Percentiles rank a stretch among this genome's conserved stretches.
Evolutionary conservation across 2,888 invertebrate genomes (phyloP).

Genomic region (Nasonia oneida): DNA sequence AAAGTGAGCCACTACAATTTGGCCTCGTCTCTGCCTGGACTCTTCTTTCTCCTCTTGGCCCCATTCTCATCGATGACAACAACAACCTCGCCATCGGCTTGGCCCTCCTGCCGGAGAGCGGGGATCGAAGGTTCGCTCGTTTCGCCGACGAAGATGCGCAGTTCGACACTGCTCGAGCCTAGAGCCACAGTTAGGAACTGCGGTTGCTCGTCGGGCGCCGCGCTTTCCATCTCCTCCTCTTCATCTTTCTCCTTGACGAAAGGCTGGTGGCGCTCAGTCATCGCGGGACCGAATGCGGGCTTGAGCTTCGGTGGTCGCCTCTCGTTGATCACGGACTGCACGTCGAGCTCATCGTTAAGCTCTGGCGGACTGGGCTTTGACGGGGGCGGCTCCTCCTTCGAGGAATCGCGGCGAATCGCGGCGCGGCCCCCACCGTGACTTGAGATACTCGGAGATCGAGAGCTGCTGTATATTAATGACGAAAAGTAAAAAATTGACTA

Average conservation of each 20-base stretch:
- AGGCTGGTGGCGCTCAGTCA: constrained; percentile 62
- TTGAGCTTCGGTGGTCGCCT: constrained; percentile 75
- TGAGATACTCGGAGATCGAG: constrained; percentile 57
- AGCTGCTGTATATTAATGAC: constrained; percentile 11
- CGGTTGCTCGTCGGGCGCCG: constrained; percentile 12
- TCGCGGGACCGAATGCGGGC: constrained; percentile 7
- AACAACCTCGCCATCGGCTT: constrained; percentile 14
- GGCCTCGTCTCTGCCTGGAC: constrained; percentile 17
- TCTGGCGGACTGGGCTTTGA: constrained; percentile 59
- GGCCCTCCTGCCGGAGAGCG: constrained; percentile 11
- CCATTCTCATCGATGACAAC: constrained; percentile 26
- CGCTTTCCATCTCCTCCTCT: constrained; percentile 42
- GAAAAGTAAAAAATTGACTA: too few relatives aligned
- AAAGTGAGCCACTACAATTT: constrained; percentile 22
- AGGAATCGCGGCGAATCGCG: constrained; percentile 64
- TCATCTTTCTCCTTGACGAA: constrained; percentile 67
- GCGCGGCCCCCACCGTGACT: constrained; percentile 46
- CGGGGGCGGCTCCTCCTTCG: constrained; percentile 63
- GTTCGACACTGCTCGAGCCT: constrained; percentile 65
- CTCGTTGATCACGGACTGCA: constrained; percentile 77
- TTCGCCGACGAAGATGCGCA: constrained; percentile 73
- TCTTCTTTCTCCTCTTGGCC: constrained; percentile 40
- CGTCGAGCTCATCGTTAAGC: constrained; percentile 72
- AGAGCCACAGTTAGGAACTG: constrained; percentile 58
- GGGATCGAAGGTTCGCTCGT: not conserved